Percentiles rank a stretch among this genome's conserved stretches.
Conservation (phyloP, 2,888 invertebrate species). For the Chelonus formosanus region DNA sequence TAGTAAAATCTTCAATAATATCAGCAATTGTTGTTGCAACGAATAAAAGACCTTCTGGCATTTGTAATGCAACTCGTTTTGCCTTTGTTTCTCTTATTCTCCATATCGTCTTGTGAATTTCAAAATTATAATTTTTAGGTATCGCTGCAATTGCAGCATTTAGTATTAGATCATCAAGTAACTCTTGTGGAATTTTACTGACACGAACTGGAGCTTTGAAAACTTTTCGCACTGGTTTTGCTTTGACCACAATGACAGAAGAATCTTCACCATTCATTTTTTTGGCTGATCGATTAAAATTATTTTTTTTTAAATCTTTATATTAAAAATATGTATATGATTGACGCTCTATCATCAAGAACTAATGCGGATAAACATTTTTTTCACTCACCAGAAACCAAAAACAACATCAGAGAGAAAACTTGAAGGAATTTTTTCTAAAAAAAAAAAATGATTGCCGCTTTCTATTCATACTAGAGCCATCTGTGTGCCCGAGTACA, state of each 20-base stretch:
- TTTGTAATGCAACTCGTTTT: slow-evolving; percentile 91
- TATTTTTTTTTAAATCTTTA: no score
- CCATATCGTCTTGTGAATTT: slow-evolving; percentile 98
- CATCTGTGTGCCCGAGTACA: no score
- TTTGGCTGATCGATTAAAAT: no score
- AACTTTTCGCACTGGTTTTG: slow-evolving; percentile 81
- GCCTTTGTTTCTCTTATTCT: slow-evolving; percentile 84
- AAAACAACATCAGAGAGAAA: no score
- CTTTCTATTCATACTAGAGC: no score
- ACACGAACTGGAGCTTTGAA: slow-evolving; percentile 79
- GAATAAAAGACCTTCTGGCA: slow-evolving; percentile 95
- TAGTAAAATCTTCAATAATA: slow-evolving; percentile 88
- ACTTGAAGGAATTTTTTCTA: no score
- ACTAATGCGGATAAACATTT: no score
- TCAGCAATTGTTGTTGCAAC: slow-evolving; percentile 94
- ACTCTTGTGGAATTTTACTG: slow-evolving; percentile 83
- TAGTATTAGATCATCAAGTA: slow-evolving; percentile 78
- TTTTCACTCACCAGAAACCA: no score
- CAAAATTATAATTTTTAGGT: slow-evolving; percentile 97
- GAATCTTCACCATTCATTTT: slow-evolving; percentile 56
- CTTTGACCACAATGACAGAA: slow-evolving; percentile 75
- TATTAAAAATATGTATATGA: no score
- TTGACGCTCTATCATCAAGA: no score
- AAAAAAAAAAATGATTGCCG: no score
- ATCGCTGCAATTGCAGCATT: slow-evolving; percentile 78